Conservation (phyloP, 1,140 invertebrate genomes). For the Neodiprion lecontei region DNA sequence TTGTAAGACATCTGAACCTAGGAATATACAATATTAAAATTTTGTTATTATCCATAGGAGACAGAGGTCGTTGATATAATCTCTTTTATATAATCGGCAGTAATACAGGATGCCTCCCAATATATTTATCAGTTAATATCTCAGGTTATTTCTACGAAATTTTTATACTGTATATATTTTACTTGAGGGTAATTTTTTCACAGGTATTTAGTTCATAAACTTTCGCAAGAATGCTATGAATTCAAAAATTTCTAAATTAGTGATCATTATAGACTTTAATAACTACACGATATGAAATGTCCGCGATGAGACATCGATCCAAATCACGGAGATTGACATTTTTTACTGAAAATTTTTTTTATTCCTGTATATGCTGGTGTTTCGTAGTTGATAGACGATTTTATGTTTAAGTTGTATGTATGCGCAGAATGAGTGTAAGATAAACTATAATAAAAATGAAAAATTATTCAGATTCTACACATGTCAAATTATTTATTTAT, state of each 20-base stretch:
- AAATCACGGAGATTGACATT: background rate
- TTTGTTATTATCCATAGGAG: background rate
- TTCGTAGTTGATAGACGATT: conserved; percentile 25
- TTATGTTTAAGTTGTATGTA: conserved; percentile 39
- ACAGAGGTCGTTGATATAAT: background rate
- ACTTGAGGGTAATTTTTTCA: conserved; percentile 20
- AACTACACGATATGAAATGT: background rate
- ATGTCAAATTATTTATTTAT: no score
- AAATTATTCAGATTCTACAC: background rate
- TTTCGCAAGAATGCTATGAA: background rate
- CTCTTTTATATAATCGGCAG: background rate
- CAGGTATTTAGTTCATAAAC: background rate
- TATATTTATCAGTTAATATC: conserved; percentile 39
- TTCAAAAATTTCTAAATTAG: background rate
- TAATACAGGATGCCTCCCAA: conserved; percentile 26
- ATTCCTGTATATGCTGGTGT: conserved; percentile 10
- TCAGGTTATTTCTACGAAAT: conserved; percentile 35
- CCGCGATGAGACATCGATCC: background rate
- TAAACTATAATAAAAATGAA: background rate
- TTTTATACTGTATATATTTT: conserved; percentile 42
- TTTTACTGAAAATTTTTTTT: background rate
- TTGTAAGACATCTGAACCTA: background rate
- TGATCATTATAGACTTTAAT: background rate
- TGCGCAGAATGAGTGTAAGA: conserved; percentile 38
- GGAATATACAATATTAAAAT: background rate